Evolutionary conservation across 2,888 invertebrate species (phyloP).

Genomic region (Ellobium chinense): DNA sequence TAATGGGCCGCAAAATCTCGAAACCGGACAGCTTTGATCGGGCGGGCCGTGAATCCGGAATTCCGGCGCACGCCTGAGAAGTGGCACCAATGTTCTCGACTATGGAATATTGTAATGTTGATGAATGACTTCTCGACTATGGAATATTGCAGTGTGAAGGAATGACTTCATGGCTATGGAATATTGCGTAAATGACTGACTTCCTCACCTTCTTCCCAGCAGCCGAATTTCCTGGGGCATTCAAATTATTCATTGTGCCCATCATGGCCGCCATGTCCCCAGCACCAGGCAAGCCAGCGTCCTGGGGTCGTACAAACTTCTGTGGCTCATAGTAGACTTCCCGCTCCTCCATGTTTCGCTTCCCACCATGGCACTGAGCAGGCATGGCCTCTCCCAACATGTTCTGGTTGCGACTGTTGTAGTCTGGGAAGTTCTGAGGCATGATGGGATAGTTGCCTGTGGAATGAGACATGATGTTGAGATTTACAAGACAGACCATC

Average conservation of each 20-base stretch:
- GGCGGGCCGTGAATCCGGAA: too few relatives aligned
- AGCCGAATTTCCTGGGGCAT: background rate
- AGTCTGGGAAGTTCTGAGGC: constrained; percentile 20
- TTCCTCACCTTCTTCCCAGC: background rate
- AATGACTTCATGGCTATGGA: too few relatives aligned
- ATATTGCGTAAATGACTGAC: too few relatives aligned
- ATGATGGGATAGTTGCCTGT: background rate
- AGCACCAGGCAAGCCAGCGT: background rate
- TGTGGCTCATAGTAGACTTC: constrained; percentile 11
- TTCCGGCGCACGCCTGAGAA: too few relatives aligned
- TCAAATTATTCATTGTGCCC: background rate
- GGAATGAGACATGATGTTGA: too few relatives aligned
- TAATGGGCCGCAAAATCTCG: too few relatives aligned
- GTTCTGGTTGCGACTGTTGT: background rate
- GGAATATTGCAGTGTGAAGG: too few relatives aligned
- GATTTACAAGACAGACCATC: too few relatives aligned
- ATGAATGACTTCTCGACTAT: too few relatives aligned
- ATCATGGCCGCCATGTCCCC: background rate
- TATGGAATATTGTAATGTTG: too few relatives aligned
- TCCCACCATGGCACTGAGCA: background rate
- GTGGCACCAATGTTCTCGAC: too few relatives aligned
- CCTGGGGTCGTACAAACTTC: constrained; percentile 8
- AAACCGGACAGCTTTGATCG: too few relatives aligned
- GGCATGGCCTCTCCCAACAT: background rate
- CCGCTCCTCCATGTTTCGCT: background rate